These are phyloP conservation scores for Netelia virgata DNA, from an alignment of 2,888 invertebrate genomes.

Conservation along the genomic window DNA sequence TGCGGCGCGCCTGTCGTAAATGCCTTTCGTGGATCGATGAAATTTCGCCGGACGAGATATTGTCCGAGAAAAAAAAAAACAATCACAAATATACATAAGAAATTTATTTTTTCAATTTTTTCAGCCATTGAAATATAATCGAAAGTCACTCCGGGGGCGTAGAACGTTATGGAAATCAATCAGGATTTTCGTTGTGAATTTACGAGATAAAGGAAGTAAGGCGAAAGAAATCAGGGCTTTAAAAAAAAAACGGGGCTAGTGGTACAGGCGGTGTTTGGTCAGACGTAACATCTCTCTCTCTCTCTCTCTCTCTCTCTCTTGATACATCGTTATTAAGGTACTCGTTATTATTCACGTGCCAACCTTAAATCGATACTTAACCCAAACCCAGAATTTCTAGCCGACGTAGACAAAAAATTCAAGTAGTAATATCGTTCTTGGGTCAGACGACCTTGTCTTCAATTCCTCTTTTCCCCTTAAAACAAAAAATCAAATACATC, in stretches of 20 bases:
- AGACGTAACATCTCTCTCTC: neutral
- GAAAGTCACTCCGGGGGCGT: neutral
- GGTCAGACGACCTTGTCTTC: conserved; percentile 4
- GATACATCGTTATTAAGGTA: neutral
- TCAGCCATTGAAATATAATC: neutral
- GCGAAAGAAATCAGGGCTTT: neutral
- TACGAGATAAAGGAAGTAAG: neutral
- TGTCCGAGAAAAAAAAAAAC: neutral
- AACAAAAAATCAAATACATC: neutral
- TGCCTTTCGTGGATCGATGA: neutral
- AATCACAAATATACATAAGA: neutral
- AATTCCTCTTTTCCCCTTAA: neutral
- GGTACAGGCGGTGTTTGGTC: conserved; percentile 17
- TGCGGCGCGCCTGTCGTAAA: neutral
- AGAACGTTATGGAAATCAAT: neutral
- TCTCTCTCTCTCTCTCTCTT: neutral
- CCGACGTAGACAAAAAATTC: neutral
- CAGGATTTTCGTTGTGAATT: neutral
- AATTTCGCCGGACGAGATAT: neutral
- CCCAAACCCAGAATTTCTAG: no score
- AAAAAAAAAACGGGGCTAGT: neutral
- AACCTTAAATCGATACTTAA: no score
- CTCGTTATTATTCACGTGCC: neutral
- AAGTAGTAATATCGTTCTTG: conserved; percentile 10
- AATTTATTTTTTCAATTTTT: neutral